Evolutionary conservation across 2,888 invertebrate genomes (phyloP), one percentile per base, ranked within the genome.

Genomic region (Unio pictorum): DNA sequence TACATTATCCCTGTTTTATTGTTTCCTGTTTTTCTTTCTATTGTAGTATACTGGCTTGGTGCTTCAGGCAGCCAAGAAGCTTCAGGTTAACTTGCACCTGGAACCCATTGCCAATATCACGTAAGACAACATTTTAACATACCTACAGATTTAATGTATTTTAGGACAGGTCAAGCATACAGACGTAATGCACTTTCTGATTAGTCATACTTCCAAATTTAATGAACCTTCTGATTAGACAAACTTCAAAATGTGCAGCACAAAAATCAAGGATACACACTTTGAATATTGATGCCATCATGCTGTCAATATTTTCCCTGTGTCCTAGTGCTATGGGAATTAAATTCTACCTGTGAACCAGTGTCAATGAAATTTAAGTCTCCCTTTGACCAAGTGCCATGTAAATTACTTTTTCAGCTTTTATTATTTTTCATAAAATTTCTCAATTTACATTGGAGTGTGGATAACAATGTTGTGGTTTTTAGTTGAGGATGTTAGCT

Each of bases 1-100:
- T 0, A 90, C 59, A 91, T 96, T 0, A 90, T 90, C 0, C 96
- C 34, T 45, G 34, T 45, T 96, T 0, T 89, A 96, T 85, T 85
- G 91, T 0, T 95, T 96, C 0, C 90, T 92, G 0, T 91, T 92
- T 65, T 91, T 92, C 0, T 91, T 64, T 58, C 56, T 30, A 23
- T 80, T 78, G 26, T 80, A 87, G 87, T 81, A 80, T 57, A 87
- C 87, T 26, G 87, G 87, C 11, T 68, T 84, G 26, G 83, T 86
- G 5, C 74, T 88, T 55, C 80, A 81, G 66, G 84, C 81, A n/a
- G 75, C 76, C 64, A 88, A 87, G 73, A 79, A 84, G 69, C 69
- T 88, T 30, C 87, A 88, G 75, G 76, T 87, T 56, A 88, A 86
- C 71, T 69, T 87, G 66, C 76, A 84, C 62, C 66, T 88, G 26